Evolutionary conservation across 2,888 invertebrate genomes (phyloP).

Genomic region (Eupelmus urozonus): DNA sequence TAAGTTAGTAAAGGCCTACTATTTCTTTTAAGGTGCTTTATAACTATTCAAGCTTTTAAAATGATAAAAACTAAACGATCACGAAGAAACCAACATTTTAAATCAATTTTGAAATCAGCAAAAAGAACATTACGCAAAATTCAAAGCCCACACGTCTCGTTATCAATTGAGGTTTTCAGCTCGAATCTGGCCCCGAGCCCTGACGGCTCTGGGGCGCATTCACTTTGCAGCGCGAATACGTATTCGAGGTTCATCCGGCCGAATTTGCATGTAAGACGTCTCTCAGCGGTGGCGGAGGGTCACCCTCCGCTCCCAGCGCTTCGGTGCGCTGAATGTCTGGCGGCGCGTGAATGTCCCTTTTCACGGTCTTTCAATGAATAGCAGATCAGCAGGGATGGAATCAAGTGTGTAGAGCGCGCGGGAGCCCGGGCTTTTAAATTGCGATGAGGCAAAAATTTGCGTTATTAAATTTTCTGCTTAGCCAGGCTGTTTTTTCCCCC

Average conservation of each 20-base stretch:
- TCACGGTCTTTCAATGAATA: constrained; percentile 32
- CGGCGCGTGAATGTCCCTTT: constrained; percentile 24
- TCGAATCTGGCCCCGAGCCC: not conserved
- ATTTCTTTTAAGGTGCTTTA: too few species aligned
- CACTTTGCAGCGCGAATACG: constrained; percentile 44
- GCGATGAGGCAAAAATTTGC: not conserved
- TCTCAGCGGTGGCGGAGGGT: constrained; percentile 18
- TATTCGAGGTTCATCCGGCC: constrained; percentile 45
- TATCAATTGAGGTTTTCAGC: not conserved
- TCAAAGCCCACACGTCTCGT: too few species aligned
- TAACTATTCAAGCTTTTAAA: too few species aligned
- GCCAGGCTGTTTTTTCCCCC: too few species aligned
- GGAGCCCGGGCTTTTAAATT: not conserved
- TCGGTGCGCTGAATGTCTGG: not conserved
- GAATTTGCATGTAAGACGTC: constrained; percentile 58
- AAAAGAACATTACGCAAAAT: too few species aligned
- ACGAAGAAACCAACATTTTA: too few species aligned
- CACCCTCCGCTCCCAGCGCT: not conserved
- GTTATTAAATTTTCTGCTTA: not conserved
- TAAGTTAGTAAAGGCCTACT: too few species aligned
- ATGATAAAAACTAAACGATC: too few species aligned
- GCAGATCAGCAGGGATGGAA: constrained; percentile 10
- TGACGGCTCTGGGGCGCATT: constrained; percentile 35
- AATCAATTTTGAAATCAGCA: too few species aligned
- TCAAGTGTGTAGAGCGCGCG: too few species aligned